Evolutionary conservation across 2,113 vertebrate genomes (phyloP).

Genomic region (Lipophrys pholis): DNA sequence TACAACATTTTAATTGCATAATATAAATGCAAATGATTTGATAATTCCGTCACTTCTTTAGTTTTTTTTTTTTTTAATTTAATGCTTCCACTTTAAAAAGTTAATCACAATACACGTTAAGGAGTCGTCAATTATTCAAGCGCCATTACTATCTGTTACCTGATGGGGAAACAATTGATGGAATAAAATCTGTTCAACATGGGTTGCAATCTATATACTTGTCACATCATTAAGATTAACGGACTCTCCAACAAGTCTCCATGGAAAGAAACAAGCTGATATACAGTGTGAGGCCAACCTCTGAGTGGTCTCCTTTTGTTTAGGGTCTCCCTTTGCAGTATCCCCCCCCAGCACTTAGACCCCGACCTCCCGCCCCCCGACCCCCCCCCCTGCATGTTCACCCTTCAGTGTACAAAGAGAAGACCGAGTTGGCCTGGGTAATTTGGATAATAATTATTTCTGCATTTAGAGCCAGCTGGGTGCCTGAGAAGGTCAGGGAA

Average conservation of each 20-base stretch:
- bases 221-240: slow-evolving; percentile 36
- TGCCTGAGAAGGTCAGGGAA: slow-evolving; percentile 82
- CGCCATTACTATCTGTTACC: no score
- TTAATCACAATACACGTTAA: background rate
- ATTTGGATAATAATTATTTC: slow-evolving; percentile 85
- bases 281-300: slow-evolving; percentile 34
- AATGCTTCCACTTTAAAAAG: slow-evolving; percentile 20
- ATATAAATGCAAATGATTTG: slow-evolving; percentile 37
- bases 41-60: background rate
- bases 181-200: background rate
- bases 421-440: slow-evolving; percentile 74
- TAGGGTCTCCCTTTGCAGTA: slow-evolving; percentile 38
- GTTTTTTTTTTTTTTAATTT: background rate
- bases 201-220: background rate
- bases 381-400: background rate
- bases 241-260: slow-evolving; percentile 20
- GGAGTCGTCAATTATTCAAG: background rate
- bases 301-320: slow-evolving; percentile 53
- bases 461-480: slow-evolving; percentile 84
- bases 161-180: slow-evolving; percentile 4
- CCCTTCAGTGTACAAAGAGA: slow-evolving; percentile 63
- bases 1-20: slow-evolving; percentile 1
- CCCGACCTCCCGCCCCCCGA: no score
- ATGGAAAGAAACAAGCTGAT: slow-evolving; percentile 26
- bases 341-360: slow-evolving; percentile 47